phyloP scores from a whole-genome alignment of 2,797 vertebrate species.

The Enteromius argenteus region DNA sequence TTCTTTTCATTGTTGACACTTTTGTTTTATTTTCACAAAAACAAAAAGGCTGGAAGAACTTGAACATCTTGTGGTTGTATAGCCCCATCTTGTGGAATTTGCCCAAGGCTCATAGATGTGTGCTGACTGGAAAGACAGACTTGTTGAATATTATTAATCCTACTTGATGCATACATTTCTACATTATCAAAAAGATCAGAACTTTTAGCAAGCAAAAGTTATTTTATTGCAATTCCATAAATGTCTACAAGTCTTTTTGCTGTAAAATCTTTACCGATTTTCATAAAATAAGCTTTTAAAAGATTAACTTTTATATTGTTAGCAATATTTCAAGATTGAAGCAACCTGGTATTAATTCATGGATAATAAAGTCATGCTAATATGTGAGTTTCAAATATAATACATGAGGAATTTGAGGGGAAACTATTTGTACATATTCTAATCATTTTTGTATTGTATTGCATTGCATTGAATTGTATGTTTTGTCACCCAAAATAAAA shows the following conservation, averaged over 20 bases:
- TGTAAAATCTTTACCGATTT: not conserved
- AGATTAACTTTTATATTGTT: not conserved
- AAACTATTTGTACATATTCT: not conserved
- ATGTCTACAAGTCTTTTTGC: not conserved
- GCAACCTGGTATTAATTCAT: too few species aligned
- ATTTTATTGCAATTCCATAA: not conserved
- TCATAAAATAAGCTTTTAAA: not conserved
- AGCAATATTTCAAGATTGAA: not conserved
- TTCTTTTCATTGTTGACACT: not conserved
- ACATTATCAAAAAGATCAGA: not conserved
- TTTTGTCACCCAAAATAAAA: not conserved
- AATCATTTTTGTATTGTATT: not conserved
- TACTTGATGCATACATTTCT: not conserved
- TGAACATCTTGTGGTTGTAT: not conserved
- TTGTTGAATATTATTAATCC: not conserved
- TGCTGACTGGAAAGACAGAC: not conserved
- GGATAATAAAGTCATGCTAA: too few species aligned
- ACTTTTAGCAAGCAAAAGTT: not conserved
- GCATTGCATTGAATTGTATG: not conserved
- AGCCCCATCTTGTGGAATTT: conserved; percentile 53
- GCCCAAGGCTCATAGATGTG: not conserved
- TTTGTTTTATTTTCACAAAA: not conserved
- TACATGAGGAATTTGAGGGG: not conserved
- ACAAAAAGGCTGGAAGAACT: not conserved
- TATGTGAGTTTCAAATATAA: not conserved